Evolutionary conservation across 2,113 vertebrate species (phyloP).

Genomic region (Tragelaphus scriptus): DNA sequence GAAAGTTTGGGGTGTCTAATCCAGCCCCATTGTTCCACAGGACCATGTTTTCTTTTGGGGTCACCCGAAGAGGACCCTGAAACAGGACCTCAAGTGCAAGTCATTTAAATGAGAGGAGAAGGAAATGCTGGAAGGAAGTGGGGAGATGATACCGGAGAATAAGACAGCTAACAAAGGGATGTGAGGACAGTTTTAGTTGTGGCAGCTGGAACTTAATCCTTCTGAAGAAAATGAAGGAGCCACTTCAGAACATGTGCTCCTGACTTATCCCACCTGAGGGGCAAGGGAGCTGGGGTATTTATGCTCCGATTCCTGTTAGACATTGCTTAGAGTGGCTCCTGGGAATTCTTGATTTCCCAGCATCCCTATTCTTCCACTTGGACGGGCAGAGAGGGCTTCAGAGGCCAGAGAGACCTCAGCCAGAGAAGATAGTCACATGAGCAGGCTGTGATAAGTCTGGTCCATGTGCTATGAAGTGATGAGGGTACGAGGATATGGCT

Average conservation of each 20-base stretch:
- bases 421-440: neutral
- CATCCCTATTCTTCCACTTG: fast-evolving
- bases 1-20: neutral
- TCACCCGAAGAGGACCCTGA: neutral
- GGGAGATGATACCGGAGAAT: neutral
- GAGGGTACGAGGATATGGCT: neutral
- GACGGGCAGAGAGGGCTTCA: neutral
- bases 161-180: neutral
- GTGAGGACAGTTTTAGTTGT: neutral
- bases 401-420: neutral
- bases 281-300: neutral
- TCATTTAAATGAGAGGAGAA: neutral
- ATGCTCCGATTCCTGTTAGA: neutral
- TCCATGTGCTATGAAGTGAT: no score
- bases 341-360: neutral
- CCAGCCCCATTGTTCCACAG: no score
- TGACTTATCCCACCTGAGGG: no score
- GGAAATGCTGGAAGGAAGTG: neutral
- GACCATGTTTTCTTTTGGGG: neutral
- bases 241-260: fast-evolving
- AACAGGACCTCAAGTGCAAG: neutral
- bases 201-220: neutral
- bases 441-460: neutral
- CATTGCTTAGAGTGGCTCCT: neutral
- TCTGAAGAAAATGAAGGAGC: neutral